Percentiles rank a stretch among this genome's conserved stretches.
Conservation (phyloP, 2,797 vertebrate genomes). For the Microctenopoma steveboyesi region DNA sequence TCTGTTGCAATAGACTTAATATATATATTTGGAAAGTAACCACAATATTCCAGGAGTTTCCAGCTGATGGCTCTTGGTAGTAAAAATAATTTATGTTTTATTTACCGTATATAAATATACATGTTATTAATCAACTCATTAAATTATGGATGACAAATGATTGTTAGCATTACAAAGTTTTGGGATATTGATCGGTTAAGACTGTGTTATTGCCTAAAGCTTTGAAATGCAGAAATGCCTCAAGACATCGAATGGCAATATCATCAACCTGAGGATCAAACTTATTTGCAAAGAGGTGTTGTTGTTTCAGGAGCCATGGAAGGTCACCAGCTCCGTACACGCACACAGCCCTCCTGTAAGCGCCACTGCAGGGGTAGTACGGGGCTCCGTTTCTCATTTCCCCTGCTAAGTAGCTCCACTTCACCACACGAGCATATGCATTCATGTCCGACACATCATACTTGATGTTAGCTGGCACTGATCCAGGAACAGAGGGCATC, state of each 20-base stretch:
- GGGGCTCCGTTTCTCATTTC: constrained; percentile 83
- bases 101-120: not conserved
- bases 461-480: constrained; percentile 78
- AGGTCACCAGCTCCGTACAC: constrained; percentile 90
- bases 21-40: too few species aligned
- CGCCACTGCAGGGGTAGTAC: constrained; percentile 86
- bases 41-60: not conserved
- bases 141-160: not conserved
- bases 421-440: constrained; percentile 86
- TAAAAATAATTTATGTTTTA: not conserved
- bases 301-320: constrained; percentile 86
- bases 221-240: constrained; percentile 84
- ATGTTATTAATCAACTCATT: too few species aligned
- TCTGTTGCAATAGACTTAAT: not conserved
- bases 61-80: not conserved
- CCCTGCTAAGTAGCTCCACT: constrained; percentile 86
- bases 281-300: constrained; percentile 93
- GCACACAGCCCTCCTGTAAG: constrained; percentile 82
- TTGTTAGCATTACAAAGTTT: not conserved
- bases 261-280: constrained; percentile 90
- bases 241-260: constrained; percentile 86
- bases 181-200: not conserved
- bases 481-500: constrained; percentile 86
- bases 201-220: constrained; percentile 67
- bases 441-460: constrained; percentile 88